Conservation (phyloP, 2,113 vertebrate species). For the Pseudorasbora parva region DNA sequence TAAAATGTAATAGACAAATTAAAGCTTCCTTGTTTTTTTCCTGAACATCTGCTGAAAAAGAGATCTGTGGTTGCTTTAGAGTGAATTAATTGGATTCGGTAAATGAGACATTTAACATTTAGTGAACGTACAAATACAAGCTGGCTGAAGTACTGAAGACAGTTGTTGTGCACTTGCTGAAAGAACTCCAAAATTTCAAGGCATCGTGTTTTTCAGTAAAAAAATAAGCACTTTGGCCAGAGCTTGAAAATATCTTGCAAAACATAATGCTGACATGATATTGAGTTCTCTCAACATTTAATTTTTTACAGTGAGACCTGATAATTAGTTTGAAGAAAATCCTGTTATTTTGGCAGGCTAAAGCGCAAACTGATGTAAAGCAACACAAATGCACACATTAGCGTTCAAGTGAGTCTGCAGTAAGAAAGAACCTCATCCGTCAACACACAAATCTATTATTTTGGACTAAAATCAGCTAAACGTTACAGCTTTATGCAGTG, state of each 20-base stretch:
- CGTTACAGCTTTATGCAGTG: neutral
- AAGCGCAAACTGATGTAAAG: neutral
- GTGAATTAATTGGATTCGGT: neutral
- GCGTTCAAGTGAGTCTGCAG: neutral
- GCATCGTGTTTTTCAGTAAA: neutral
- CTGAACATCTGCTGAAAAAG: neutral
- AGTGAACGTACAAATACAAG: neutral
- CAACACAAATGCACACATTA: constrained; percentile 6
- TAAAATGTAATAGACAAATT: neutral
- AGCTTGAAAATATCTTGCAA: neutral
- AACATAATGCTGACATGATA: neutral
- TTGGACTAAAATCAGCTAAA: neutral
- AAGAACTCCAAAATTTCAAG: neutral
- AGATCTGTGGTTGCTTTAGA: neutral
- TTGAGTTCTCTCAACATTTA: neutral
- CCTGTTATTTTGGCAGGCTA: neutral
- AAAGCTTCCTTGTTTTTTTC: neutral
- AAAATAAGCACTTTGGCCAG: neutral
- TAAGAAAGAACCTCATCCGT: neutral
- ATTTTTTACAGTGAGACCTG: neutral
- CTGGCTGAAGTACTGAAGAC: neutral
- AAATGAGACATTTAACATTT: neutral
- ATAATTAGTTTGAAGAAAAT: constrained; percentile 6
- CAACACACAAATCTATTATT: neutral
- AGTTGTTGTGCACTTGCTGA: no score